phyloP scores from a whole-genome alignment of 2,797 vertebrate genomes.

The Alexandromys oeconomus region DNA sequence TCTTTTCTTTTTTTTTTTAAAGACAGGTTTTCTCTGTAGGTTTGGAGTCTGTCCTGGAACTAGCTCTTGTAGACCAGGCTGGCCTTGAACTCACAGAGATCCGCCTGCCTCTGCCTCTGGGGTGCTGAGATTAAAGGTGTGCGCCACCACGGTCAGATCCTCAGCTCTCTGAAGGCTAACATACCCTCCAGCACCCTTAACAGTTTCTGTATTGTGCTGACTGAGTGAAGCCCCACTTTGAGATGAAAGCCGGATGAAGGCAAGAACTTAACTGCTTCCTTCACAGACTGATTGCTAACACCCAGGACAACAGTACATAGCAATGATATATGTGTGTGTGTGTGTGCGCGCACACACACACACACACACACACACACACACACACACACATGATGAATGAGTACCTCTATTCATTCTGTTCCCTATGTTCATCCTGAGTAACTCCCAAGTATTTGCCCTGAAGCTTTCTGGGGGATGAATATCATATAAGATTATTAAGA shows the following conservation, averaged over 20 bases:
- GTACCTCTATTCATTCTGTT: background rate
- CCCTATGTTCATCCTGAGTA: background rate
- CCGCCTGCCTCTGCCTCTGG: too few species aligned
- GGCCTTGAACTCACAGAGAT: too few species aligned
- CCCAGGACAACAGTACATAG: background rate
- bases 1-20: too few species aligned
- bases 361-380: too few species aligned
- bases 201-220: background rate
- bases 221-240: background rate
- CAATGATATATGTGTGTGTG: accelerated
- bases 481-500: background rate
- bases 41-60: too few species aligned
- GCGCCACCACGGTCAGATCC: too few species aligned
- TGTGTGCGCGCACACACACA: accelerated
- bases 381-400: background rate
- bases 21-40: too few species aligned
- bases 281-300: background rate
- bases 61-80: too few species aligned
- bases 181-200: background rate
- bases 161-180: background rate
- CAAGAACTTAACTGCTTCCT: background rate
- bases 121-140: too few species aligned
- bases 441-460: background rate
- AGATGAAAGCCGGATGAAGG: background rate
- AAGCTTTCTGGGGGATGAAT: constrained; percentile 7